These are phyloP conservation scores for Syrmaticus mikado DNA, from an alignment of 2,113 vertebrate genomes.

Conservation along the genomic window DNA sequence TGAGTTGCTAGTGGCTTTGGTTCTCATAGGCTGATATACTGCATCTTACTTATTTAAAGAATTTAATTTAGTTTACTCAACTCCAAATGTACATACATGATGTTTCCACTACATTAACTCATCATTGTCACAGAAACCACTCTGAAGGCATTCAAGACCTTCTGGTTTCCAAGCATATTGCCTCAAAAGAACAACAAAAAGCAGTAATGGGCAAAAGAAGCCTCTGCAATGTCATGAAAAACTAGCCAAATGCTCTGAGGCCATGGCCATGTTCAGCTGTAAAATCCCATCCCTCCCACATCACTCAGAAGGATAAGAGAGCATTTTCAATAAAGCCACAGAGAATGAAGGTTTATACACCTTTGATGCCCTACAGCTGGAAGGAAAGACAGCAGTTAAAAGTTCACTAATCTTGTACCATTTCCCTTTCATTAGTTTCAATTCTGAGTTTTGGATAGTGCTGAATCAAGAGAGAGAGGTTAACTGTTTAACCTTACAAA, in stretches of 20 bases:
- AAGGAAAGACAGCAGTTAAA: neutral
- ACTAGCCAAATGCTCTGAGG: neutral
- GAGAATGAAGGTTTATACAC: neutral
- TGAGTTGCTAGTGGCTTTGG: neutral
- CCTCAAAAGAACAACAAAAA: neutral
- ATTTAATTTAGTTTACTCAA: neutral
- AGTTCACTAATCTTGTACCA: neutral
- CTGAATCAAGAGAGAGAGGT: neutral
- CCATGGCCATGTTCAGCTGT: neutral
- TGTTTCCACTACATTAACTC: neutral
- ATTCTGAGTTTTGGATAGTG: neutral
- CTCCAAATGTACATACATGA: neutral
- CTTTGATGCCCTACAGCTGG: slow-evolving; percentile 6
- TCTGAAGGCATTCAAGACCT: neutral
- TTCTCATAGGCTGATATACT: neutral
- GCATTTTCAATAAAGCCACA: neutral
- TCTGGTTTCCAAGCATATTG: neutral
- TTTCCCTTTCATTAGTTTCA: neutral
- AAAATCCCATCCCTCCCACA: neutral
- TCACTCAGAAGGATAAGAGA: neutral
- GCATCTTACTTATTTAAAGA: neutral
- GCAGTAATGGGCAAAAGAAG: neutral
- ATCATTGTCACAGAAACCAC: neutral
- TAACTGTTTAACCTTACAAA: slow-evolving; percentile 17
- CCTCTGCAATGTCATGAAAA: neutral